Conservation (phyloP, 2,888 invertebrate species). For the Aphodius granarius region DNA sequence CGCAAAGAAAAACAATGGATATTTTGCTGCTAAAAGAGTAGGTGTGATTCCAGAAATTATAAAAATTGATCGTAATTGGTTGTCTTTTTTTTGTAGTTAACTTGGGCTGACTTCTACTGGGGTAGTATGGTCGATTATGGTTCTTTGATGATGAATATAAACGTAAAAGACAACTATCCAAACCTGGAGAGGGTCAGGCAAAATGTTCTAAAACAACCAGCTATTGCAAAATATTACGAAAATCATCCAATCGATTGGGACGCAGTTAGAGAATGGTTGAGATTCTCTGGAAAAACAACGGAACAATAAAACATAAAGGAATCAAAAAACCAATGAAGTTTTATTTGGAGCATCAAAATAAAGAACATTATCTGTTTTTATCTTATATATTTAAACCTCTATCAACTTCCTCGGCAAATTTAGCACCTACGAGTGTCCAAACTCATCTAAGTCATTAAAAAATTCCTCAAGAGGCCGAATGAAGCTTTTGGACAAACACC, state of each 20-base stretch:
- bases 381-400: no score
- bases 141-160: conserved; percentile 4
- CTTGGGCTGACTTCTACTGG: conserved; percentile 1
- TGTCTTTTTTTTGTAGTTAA: neutral
- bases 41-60: neutral
- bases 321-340: no score
- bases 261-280: neutral
- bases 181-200: neutral
- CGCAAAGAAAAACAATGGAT: neutral
- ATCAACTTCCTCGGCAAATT: no score
- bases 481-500: no score
- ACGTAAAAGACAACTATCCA: neutral
- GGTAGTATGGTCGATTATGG: neutral
- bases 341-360: no score
- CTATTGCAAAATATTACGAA: neutral
- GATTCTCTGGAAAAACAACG: neutral
- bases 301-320: no score
- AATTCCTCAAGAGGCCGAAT: no score
- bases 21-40: neutral
- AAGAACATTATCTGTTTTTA: no score
- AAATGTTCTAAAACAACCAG: neutral
- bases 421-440: no score
- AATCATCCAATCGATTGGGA: neutral
- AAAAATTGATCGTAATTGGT: neutral
- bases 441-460: no score